phyloP scores from a whole-genome alignment of 2,113 vertebrate genomes.

The Motacilla alba region DNA sequence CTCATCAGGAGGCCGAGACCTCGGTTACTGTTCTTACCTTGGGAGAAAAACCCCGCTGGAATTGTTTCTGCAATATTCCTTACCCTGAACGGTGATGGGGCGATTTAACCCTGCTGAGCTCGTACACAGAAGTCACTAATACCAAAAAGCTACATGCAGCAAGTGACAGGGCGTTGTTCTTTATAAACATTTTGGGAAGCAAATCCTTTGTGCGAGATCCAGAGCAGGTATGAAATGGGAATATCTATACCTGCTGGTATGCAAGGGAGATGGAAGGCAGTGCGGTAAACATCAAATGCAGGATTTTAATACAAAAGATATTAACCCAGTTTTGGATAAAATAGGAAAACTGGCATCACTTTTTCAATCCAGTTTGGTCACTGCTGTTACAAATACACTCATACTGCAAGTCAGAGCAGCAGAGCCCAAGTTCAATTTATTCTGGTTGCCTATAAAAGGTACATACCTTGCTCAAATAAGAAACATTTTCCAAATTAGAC shows the following conservation, averaged over 20 bases:
- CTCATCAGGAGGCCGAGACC: neutral
- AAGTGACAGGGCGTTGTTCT: neutral
- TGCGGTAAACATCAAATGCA: neutral
- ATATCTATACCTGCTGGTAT: neutral
- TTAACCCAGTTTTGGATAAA: neutral
- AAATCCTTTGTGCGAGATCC: neutral
- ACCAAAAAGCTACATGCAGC: neutral
- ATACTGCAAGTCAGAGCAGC: neutral
- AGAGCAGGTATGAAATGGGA: neutral
- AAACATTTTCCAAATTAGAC: neutral
- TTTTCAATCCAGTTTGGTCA: neutral
- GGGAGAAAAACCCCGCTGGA: neutral
- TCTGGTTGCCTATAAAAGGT: neutral
- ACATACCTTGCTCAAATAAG: neutral
- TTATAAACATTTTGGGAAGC: neutral
- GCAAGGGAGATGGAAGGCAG: neutral
- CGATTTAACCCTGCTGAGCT: neutral
- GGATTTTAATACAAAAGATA: neutral
- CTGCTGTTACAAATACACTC: neutral
- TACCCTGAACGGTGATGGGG: neutral
- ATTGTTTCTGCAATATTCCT: neutral
- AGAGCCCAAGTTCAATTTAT: neutral
- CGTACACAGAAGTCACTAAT: neutral
- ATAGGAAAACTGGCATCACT: neutral
- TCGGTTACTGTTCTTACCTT: fast-evolving